Evolutionary conservation across 2,797 vertebrate species (phyloP), one percentile per base, ranked within the genome.

Genomic region (Cynodonichthys magdalenae): DNA sequence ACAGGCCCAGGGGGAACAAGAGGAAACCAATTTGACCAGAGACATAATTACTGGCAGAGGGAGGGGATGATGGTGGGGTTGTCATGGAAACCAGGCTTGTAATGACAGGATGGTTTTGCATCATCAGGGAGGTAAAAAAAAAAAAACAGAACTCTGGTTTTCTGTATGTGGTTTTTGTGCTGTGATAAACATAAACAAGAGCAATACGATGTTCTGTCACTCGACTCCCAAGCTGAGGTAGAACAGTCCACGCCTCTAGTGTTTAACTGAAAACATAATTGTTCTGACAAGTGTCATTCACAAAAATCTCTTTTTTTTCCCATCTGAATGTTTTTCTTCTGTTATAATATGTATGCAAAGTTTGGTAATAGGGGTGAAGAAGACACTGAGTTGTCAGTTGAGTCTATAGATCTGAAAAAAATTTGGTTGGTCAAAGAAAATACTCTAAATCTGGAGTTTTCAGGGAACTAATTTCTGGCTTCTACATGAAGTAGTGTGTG

Each of bases 11-110:
- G 63, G 78, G 70, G 65, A 79, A 86, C 1, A 27, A 79, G 66
- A 79, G 79, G 87, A 84, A 90, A 83, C 74, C 15, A 60, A 83
- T 81, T 80, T 85, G 72, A 88, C 84, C 85, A 87, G 85, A 85
- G 76, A 79, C 82, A 67, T 86, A 85, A 87, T 91, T 87, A 88
- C 77, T 78, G 75, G 69, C 73, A 55, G 64, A 48, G 59, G 67
- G 56, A 55, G 75, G 75, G 80, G 75, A 74, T 83, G 66, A 71
- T 58, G 66, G 59, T 53, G 74, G 27, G 62, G 84, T 88, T 88
- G 71, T 71, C 57, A 74, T 79, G 67, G 82, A 69, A 63, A 81
- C 75, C 63, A 64, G 74, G 60, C 57, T 86, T 79, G 81, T 79
- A 87, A 89, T 84, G 63, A 84, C 63, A 75, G 84, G 71, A 83